Evolutionary conservation across 2,888 invertebrate species (phyloP), one percentile per base, ranked within the genome.

Genomic region (Trichopria drosophilae): DNA sequence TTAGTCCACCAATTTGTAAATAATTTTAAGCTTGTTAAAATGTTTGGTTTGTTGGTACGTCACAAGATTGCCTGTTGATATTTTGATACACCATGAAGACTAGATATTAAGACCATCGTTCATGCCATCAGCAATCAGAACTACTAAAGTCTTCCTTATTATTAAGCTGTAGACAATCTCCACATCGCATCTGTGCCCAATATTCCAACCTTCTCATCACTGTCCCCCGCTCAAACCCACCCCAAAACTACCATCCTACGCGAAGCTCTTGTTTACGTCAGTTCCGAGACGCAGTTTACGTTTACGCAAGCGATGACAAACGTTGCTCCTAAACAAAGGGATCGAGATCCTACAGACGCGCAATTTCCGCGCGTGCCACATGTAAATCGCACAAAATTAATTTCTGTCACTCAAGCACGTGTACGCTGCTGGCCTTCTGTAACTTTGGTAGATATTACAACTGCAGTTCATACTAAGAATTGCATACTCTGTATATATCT

Each of bases 181-280:
- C 61, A 49, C 46, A 46, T 51, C 57, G 59, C 70, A 69, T 66
- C 69, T 69, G 69, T 54, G 69, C 61, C 68, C 69, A 65, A 69
- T 69, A 65, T 65, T 59, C 56, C 50, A 31, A 16, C 41, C 15
- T 13, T 7, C 31, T 18, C 26, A 29, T 9, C 26, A 15, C 32
- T 18, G 7, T 20, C 13, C 10, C n/a, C n/a, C 13, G 9, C 34
- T 22, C n/a, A 20, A 10, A 29, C 22, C 22, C 41, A 49, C 31
- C 43, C 46, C 46, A n/a, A n/a, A n/a, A n/a, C n/a, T n/a, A n/a
- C n/a, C n/a, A n/a, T n/a, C n/a, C n/a, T n/a, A n/a, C n/a, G n/a
- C n/a, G n/a, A n/a, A n/a, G n/a, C 36, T 36, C 37, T 23, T 41
- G 40, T 37, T 59, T 55, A 55, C 43, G 58, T 59, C 57, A 57